These are phyloP conservation scores for Ploceus nigricollis DNA, from an alignment of 2,113 vertebrate species.

Conservation along the genomic window DNA sequence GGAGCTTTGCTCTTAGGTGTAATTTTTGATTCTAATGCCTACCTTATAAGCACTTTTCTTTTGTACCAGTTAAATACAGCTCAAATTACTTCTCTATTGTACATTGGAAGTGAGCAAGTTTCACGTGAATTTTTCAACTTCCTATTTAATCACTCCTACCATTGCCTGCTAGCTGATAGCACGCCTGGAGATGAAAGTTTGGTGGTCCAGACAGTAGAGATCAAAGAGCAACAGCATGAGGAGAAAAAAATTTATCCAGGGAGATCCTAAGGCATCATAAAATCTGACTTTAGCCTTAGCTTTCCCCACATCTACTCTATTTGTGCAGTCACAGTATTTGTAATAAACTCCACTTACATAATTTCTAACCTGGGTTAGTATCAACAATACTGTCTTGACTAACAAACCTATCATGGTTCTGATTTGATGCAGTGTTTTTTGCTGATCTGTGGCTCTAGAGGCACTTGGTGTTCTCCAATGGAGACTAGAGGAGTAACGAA, in stretches of 20 bases:
- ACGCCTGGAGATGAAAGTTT: not conserved
- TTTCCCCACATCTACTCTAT: not conserved
- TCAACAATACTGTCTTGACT: not conserved
- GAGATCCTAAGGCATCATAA: not conserved
- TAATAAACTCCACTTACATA: not conserved
- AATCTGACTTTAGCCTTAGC: not conserved
- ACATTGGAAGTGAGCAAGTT: not conserved
- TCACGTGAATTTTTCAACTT: not conserved
- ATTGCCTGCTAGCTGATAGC: not conserved
- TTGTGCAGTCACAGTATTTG: not conserved
- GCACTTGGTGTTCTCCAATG: not conserved
- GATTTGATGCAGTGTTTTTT: not conserved
- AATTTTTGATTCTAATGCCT: not conserved
- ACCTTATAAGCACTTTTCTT: not conserved
- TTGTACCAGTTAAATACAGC: not conserved
- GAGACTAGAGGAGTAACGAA: not conserved
- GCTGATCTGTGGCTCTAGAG: not conserved
- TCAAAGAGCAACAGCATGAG: not conserved
- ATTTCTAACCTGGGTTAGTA: not conserved
- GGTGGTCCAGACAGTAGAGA: not conserved
- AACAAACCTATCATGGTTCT: not conserved
- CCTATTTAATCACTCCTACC: not conserved
- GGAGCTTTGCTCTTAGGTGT: not conserved
- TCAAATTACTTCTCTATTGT: not conserved
- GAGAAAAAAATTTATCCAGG: not conserved